Evolutionary conservation across 2,888 invertebrate species (phyloP), one percentile per base, ranked within the genome.

Genomic region (Drosophila suboccidentalis): DNA sequence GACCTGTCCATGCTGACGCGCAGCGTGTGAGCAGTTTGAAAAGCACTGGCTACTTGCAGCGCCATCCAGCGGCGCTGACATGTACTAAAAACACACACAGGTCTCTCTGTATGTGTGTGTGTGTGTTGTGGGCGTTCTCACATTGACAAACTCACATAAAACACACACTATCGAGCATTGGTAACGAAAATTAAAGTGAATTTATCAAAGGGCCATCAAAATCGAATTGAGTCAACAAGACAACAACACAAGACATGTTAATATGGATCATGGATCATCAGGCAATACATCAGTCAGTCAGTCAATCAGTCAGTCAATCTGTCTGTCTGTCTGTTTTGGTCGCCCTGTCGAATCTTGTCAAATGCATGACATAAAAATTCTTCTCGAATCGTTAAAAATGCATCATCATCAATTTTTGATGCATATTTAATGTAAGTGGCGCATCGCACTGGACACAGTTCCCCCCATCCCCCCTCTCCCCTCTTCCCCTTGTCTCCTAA

Each of bases 371-470:
- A 84, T 87, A 75, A 87, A 84, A 87, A 84, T 87, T 72, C 72
- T 66, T 55, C 74, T 81, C 71, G 81, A 82, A 87, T 87, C 87
- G 87, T 87, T 87, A 87, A 87, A 87, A 87, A 88, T 87, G 87
- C 88, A 87, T 87, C 88, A 87, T 88, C 87, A 87, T 87, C 88
- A 87, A 87, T 82, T 88, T 88, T 87, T 82, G 84, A 87, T 87
- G 88, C 86, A 88, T 86, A 86, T 88, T 81, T 85, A 85, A 87
- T 82, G 87, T 80, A 81, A 71, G 60, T 81, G 81, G 70, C 69
- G 62, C 65, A 53, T 43, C 65, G 50, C 60, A 59, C 43, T 64
- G 53, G 61, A 64, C 61, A 63, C 53, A 13, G 26, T 36, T n/a
- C 36, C 13, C 26, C 22, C 1, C 11, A 10, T 17, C 15, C 22